Conservation (phyloP, 2,113 vertebrate species). For the Pandion haliaetus region DNA sequence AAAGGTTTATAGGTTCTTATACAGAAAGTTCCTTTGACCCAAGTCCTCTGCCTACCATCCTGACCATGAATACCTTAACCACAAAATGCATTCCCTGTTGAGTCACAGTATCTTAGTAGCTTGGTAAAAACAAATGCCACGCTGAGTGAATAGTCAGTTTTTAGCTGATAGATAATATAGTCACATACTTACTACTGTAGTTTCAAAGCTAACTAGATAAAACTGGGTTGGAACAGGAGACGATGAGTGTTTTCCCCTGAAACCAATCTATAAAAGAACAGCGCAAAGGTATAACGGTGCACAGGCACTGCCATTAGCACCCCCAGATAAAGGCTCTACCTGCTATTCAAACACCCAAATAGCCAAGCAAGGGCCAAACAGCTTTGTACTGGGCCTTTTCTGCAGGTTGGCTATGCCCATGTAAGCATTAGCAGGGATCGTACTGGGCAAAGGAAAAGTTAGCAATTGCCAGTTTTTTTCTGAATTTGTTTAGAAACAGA, state of each 20-base stretch:
- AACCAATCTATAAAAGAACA: background rate
- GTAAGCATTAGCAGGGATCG: background rate
- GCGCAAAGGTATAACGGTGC: accelerated
- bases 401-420: background rate
- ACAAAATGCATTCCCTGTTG: background rate
- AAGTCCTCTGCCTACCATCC: background rate
- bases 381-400: background rate
- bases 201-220: background rate
- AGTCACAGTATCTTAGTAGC: background rate
- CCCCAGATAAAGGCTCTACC: background rate
- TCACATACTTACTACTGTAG: background rate
- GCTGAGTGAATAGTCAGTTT: background rate
- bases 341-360: background rate
- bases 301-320: accelerated
- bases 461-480: background rate
- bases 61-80: background rate
- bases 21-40: background rate
- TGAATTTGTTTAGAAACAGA: background rate
- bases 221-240: background rate
- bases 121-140: background rate
- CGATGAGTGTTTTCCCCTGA: background rate
- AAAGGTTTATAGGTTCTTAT: background rate
- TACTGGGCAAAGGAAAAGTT: background rate
- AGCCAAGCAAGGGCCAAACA: background rate
- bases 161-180: background rate